Evolutionary conservation across 1,140 invertebrate genomes (phyloP).

Genomic region (Drosophila cardini): DNA sequence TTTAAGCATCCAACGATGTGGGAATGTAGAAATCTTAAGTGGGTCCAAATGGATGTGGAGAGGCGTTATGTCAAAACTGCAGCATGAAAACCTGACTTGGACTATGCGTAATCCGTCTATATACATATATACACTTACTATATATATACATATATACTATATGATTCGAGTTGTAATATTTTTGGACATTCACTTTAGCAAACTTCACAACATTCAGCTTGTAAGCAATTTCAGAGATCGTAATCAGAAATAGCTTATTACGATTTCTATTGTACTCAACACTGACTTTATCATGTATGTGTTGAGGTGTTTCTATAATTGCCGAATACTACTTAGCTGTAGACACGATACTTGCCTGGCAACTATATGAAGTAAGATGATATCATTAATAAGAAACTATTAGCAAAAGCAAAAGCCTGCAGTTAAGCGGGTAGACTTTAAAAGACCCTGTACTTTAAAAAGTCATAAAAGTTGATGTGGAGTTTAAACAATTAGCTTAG

Average conservation of each 20-base stretch:
- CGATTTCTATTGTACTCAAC: slow-evolving; percentile 36
- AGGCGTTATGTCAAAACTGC: slow-evolving; percentile 46
- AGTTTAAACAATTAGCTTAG: too few species aligned
- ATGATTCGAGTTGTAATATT: slow-evolving; percentile 17
- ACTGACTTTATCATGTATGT: slow-evolving; percentile 6
- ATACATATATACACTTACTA: too few species aligned
- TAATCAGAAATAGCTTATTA: slow-evolving; percentile 51
- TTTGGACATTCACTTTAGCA: slow-evolving; percentile 49
- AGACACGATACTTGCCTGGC: slow-evolving; percentile 5
- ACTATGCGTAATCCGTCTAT: slow-evolving; percentile 14
- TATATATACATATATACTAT: too few species aligned
- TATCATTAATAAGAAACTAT: slow-evolving; percentile 30
- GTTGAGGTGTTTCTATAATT: slow-evolving; percentile 45
- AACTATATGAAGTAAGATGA: slow-evolving; percentile 36
- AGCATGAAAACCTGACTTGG: slow-evolving; percentile 27
- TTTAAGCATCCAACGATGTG: slow-evolving; percentile 7
- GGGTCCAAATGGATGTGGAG: slow-evolving; percentile 30
- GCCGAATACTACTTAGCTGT: slow-evolving; percentile 29
- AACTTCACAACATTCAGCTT: not conserved
- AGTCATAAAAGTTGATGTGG: too few species aligned
- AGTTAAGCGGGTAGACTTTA: too few species aligned
- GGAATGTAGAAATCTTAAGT: slow-evolving; percentile 29
- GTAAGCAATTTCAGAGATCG: slow-evolving; percentile 15
- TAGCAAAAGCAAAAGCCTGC: not conserved
- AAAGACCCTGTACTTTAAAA: too few species aligned